Base-by-base conservation (phyloP, 2,888 invertebrate genomes). In the Zonitis immaculata region DNA sequence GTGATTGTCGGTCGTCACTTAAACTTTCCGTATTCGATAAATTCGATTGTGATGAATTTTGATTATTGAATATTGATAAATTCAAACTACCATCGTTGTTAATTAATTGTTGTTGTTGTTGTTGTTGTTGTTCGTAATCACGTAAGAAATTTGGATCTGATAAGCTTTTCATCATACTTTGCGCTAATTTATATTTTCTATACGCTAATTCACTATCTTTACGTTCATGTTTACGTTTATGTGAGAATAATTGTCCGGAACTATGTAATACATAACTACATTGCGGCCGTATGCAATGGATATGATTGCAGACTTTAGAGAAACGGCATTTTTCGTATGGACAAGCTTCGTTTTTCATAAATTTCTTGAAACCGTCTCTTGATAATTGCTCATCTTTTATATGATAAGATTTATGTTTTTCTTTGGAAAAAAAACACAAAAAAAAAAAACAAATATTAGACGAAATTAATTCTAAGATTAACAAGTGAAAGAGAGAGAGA, bases 321-420 rank as follows among this genome's bases (percentile, higher is more conserved):
- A 95, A 97, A 52, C 94, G 85, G 73, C 98, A 98, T 65, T 87
- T 88, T 30, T 90, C 86, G 77, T 91, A 97, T 0, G 90, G 89
- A 66, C 98, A 98, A 1, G 86, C 83, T 71, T 98, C 97, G 64
- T 94, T 94, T 76, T 98, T 98, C 86, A 97, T 91, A 77, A 95
- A 98, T 76, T 98, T 98, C 77, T 96, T 97, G 80, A 98, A 98
- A 14, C 97, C 97, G 73, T 98, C 97, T 59, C 92, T 86, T 35
- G 91, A 89, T 44, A 98, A 79, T 61, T 96, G 94, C 72, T 95
- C 95, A 77, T 98, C 97, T 77, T 96, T 96, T 71, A 96, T 91
- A 77, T 98, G 98, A 73, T 97, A 97, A 2, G 95, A 90, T 77
- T 97, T 98, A 81, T 98, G 98, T 78, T 98, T 98, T 78, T 98